Evolutionary conservation across 2,113 vertebrate genomes (phyloP).

Genomic region (Aptenodytes forsteri): DNA sequence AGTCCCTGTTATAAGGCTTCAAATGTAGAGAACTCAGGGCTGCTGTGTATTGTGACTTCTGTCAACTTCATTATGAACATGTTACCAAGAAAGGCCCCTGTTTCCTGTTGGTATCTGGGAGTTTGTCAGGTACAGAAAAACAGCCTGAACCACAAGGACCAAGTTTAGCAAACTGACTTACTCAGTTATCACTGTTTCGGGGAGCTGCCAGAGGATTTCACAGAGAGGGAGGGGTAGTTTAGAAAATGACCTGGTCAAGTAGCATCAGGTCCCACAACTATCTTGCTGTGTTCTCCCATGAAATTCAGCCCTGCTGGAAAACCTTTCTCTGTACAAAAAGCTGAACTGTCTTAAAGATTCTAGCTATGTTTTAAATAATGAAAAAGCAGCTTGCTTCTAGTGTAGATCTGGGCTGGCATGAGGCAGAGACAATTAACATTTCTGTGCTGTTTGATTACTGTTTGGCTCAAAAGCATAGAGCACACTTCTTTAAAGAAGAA

Average conservation of each 20-base stretch:
- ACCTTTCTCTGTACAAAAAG: background rate
- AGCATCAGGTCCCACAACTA: background rate
- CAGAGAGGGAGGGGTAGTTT: background rate
- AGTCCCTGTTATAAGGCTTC: background rate
- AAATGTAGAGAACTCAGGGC: background rate
- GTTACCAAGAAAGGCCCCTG: background rate
- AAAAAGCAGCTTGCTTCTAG: background rate
- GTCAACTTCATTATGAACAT: background rate
- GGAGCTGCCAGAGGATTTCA: background rate
- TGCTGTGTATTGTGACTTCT: background rate
- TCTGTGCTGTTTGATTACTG: background rate
- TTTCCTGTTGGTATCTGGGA: background rate
- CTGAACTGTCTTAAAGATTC: background rate
- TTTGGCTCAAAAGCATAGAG: background rate
- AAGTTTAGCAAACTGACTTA: background rate
- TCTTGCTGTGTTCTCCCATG: background rate
- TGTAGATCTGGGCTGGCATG: background rate
- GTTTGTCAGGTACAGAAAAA: background rate
- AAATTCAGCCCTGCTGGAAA: background rate
- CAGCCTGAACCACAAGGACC: background rate
- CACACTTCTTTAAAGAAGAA: background rate
- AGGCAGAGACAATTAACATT: background rate
- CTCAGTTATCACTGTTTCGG: background rate
- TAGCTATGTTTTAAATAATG: background rate
- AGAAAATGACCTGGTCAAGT: background rate